Evolutionary conservation across 2,113 vertebrate species (phyloP).

Genomic region (Epinephelus fuscoguttatus): DNA sequence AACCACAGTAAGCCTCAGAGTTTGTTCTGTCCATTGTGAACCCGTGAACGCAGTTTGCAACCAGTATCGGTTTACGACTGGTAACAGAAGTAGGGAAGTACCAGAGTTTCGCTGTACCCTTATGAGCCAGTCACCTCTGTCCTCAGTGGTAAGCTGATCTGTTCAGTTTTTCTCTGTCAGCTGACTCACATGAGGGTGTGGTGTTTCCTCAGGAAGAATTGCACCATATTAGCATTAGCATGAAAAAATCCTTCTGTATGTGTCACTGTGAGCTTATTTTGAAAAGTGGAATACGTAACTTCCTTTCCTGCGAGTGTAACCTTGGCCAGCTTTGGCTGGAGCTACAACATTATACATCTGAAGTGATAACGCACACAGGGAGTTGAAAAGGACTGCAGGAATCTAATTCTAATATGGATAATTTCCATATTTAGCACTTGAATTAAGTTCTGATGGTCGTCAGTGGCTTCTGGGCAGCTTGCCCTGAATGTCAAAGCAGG

Average conservation of each 20-base stretch:
- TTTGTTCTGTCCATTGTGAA: background rate
- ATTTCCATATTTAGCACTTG: background rate
- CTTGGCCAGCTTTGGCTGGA: constrained; percentile 16
- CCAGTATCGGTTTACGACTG: background rate
- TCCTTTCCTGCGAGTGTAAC: constrained; percentile 7
- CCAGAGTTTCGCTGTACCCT: constrained; percentile 16
- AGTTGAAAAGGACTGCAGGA: background rate
- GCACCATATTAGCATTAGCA: background rate
- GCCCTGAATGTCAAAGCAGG: constrained; percentile 14
- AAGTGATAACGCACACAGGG: background rate
- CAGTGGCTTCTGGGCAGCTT: background rate
- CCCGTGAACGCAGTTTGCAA: background rate
- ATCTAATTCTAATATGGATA: background rate
- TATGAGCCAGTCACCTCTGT: constrained; percentile 25
- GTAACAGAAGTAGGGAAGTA: constrained; percentile 4
- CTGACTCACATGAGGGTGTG: constrained; percentile 42
- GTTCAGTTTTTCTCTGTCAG: constrained; percentile 22
- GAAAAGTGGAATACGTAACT: constrained; percentile 3
- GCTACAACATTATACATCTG: background rate
- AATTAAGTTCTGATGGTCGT: background rate
- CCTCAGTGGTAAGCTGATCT: constrained; percentile 8
- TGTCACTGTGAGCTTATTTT: constrained; percentile 26
- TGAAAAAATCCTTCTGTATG: constrained; percentile 25
- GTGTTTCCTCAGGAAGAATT: constrained; percentile 57
- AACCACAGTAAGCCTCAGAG: background rate